Percentiles rank a stretch among this genome's conserved stretches.
phyloP scores from a whole-genome alignment of 2,888 invertebrate genomes.

The Trachelus iudaicus region DNA sequence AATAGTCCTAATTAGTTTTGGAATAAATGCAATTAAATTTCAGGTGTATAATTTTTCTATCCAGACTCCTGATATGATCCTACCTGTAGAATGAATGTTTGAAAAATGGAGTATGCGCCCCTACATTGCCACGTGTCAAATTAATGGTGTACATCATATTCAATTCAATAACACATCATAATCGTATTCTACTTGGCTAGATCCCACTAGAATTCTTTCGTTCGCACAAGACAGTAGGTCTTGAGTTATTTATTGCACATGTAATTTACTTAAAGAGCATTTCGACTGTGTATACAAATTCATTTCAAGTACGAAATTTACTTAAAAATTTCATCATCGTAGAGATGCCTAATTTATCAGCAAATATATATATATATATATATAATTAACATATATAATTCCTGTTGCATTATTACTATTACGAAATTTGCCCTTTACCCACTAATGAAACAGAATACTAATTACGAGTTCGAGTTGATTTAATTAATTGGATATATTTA shows the following conservation, averaged over 20 bases:
- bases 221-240: slow-evolving; percentile 13
- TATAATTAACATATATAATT: neutral
- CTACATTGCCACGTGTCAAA: neutral
- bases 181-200: neutral
- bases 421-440: neutral
- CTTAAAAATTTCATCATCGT: slow-evolving; percentile 31
- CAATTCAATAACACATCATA: neutral
- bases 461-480: neutral
- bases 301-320: slow-evolving; percentile 33
- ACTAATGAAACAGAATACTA: neutral
- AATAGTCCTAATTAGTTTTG: neutral
- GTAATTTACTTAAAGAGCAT: slow-evolving; percentile 24
- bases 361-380: slow-evolving; percentile 14
- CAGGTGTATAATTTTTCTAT: neutral
- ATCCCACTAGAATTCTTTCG: slow-evolving; percentile 5
- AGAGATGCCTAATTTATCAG: slow-evolving; percentile 15
- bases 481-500: neutral
- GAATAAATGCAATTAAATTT: neutral
- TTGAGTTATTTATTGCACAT: slow-evolving; percentile 39
- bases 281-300: slow-evolving; percentile 35
- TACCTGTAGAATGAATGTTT: neutral
- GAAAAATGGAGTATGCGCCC: neutral
- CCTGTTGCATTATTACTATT: neutral
- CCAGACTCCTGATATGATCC: neutral
- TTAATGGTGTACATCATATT: neutral